phyloP scores from a whole-genome alignment of 2,113 vertebrate genomes.

The Tyrannus savana region DNA sequence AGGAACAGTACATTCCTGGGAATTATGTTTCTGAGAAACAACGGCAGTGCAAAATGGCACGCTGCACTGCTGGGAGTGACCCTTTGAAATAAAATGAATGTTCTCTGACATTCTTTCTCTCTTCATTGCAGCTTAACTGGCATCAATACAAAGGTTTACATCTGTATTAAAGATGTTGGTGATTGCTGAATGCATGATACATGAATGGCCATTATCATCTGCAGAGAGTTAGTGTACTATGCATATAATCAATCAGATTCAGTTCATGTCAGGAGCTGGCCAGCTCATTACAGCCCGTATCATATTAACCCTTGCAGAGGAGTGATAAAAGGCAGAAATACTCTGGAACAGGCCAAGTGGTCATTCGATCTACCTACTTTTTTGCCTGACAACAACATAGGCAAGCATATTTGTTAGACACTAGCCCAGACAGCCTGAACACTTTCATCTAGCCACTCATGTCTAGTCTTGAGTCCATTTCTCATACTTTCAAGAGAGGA shows the following conservation, averaged over 20 bases:
- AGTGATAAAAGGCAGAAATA: constrained; percentile 57
- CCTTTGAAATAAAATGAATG: constrained; percentile 76
- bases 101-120: constrained; percentile 68
- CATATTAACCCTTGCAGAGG: constrained; percentile 68
- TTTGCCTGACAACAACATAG: background rate
- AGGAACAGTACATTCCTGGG: constrained; percentile 39
- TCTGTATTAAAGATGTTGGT: constrained; percentile 83
- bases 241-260: constrained; percentile 76
- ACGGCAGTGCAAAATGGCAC: constrained; percentile 52
- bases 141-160: constrained; percentile 76
- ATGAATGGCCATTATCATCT: constrained; percentile 75
- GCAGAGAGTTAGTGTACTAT: constrained; percentile 76
- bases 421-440: background rate
- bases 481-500: background rate
- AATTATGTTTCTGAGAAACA: constrained; percentile 52
- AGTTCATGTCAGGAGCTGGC: constrained; percentile 74
- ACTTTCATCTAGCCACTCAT: background rate
- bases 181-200: constrained; percentile 77
- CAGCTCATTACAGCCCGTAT: constrained; percentile 52
- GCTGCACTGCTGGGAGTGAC: constrained; percentile 66
- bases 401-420: background rate
- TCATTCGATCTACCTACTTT: background rate
- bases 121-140: constrained; percentile 76
- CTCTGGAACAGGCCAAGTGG: background rate
- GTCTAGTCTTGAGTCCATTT: background rate